phyloP scores from a whole-genome alignment of 2,888 invertebrate genomes.

The Zelleria hepariella region DNA sequence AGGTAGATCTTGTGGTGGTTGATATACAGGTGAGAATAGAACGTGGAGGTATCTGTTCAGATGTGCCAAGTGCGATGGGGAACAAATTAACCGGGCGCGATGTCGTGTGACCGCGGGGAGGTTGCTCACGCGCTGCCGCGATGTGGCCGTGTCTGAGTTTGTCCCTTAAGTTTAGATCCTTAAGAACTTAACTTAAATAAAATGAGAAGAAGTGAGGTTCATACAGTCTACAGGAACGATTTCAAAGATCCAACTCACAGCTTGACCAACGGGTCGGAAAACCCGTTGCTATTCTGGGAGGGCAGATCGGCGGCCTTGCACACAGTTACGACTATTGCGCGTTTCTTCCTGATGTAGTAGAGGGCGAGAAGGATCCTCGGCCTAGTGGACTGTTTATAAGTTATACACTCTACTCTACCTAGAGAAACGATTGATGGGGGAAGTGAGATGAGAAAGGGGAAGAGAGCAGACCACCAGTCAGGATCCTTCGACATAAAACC shows the following conservation, averaged over 20 bases:
- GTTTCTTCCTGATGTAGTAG: conserved; percentile 84
- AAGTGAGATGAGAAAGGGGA: no score
- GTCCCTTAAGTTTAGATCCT: not conserved
- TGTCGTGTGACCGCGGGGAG: conserved; percentile 19
- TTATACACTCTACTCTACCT: no score
- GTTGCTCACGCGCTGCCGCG: conserved; percentile 15
- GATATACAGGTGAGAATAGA: not conserved
- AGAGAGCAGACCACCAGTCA: no score
- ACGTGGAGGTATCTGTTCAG: not conserved
- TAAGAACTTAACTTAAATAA: no score
- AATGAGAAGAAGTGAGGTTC: not conserved
- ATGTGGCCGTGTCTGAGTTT: not conserved
- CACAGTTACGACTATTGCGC: conserved; percentile 85
- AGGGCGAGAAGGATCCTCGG: conserved; percentile 88
- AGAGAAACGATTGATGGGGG: no score
- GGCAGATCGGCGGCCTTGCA: conserved; percentile 87
- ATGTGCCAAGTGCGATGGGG: conserved; percentile 6
- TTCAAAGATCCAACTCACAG: conserved; percentile 77
- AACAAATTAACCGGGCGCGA: conserved; percentile 16
- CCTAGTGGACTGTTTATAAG: conserved; percentile 75
- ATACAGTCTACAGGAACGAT: no score
- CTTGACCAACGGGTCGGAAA: conserved; percentile 96
- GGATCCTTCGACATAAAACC: no score
- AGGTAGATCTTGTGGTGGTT: not conserved
- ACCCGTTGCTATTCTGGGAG: conserved; percentile 93